These are phyloP conservation scores for Drosophila neoperkinsi DNA, from an alignment of 2,888 invertebrate genomes.

Conservation along the genomic window DNA sequence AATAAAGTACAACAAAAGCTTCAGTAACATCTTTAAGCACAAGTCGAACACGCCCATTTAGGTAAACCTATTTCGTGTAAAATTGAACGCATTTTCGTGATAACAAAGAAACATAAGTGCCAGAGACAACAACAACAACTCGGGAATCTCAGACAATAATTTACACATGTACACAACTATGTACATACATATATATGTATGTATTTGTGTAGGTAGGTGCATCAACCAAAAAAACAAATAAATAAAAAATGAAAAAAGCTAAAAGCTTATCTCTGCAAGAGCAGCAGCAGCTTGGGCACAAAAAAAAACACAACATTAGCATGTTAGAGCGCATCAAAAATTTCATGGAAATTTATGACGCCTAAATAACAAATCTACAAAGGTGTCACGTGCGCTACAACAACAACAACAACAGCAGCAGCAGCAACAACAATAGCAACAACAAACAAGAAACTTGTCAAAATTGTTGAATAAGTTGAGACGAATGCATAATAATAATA, in stretches of 20 bases:
- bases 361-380: conserved; percentile 49
- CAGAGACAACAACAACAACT: conserved; percentile 17
- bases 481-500: conserved; percentile 66
- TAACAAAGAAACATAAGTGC: conserved; percentile 46
- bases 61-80: conserved; percentile 18
- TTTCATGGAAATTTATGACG: conserved; percentile 75
- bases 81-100: conserved; percentile 34
- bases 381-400: conserved; percentile 72
- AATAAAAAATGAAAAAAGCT: neutral
- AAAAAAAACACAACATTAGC: conserved; percentile 50
- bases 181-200: neutral
- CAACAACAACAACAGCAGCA: conserved; percentile 9
- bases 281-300: neutral
- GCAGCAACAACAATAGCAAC: conserved; percentile 2
- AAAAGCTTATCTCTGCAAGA: conserved; percentile 39
- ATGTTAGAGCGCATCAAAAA: conserved; percentile 61
- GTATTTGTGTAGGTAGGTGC: conserved; percentile 30
- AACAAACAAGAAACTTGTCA: conserved; percentile 64
- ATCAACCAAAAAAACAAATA: conserved; percentile 12
- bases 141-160: conserved; percentile 46
- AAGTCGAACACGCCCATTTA: neutral
- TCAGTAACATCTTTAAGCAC: neutral
- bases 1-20: neutral
- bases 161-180: conserved; percentile 49
- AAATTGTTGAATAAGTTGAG: conserved; percentile 61